Base-by-base conservation (phyloP, 2,888 invertebrate genomes). In the Chloromyia formosa region DNA sequence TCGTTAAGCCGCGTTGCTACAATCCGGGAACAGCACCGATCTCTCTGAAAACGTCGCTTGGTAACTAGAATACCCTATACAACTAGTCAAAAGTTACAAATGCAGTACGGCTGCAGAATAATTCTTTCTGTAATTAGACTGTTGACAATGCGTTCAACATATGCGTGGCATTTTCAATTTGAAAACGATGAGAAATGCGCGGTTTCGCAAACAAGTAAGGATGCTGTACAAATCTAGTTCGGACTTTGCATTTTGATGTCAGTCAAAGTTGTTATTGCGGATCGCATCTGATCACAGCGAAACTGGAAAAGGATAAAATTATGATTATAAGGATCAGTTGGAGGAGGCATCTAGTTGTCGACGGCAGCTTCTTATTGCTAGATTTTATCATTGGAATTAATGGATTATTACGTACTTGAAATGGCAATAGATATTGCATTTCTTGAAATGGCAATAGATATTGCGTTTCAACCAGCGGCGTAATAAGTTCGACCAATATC, bases 51-150 rank as follows among this genome's bases (percentile, higher is more conserved):
- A 10, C n/a, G 49, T 49, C 49, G n/a, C 12, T 49, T n/a, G 16
- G 49, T 49, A 1, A 62, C 62, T 22, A 23, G 27, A 62, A 66
- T 4, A 22, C 35, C 27, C 27, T 35, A 20, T 35, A 20, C 66
- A 66, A 66, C 66, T 66, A 62, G 62, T 62, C 66, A 49, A 66
- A 66, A 66, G 66, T 49, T 49, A 66, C 49, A 22, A 49, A 66
- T 49, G 49, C 66, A 69, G 71, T 56, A 22, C 16, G 22, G 7
- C 22, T 14, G 54, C 35, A 58, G 71, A 71, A 71, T 71, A 71
- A 71, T 71, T 71, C 71, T 56, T 71, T 58, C 16, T 40, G 71
- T 71, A 71, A 71, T 71, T 71, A 71, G 71, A 56, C 56, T 56
- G 40, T 40, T 56, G 71, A 71, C 56, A 71, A 71, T 71, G 71